phyloP scores from a whole-genome alignment of 2,113 vertebrate genomes.

The Halcyon malimbica region DNA sequence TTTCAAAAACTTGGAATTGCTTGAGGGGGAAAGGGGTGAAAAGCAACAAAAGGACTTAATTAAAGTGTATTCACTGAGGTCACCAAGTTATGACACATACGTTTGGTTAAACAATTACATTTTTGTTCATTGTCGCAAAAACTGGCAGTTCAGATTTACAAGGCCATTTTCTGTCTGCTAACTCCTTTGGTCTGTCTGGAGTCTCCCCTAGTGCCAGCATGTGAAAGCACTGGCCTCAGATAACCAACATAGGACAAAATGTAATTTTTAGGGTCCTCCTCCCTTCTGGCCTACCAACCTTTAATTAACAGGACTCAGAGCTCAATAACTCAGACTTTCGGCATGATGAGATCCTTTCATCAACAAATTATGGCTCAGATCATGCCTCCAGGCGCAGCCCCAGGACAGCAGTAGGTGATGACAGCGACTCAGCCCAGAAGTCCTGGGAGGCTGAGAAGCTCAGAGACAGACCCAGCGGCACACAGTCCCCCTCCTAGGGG shows the following conservation, averaged over 20 bases:
- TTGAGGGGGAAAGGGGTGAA: background rate
- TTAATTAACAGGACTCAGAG: conserved; percentile 36
- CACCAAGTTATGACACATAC: conserved; percentile 54
- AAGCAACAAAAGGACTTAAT: conserved; percentile 67
- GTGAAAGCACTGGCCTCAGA: background rate
- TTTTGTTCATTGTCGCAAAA: conserved; percentile 59
- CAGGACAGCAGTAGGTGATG: background rate
- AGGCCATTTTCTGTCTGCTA: background rate
- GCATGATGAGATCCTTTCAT: conserved; percentile 18
- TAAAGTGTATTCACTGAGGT: conserved; percentile 42
- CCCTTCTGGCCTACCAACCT: background rate
- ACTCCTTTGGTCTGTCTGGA: background rate
- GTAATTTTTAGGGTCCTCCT: conserved; percentile 12
- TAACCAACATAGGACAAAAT: background rate
- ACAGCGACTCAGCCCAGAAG: background rate
- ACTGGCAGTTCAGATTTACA: conserved; percentile 26
- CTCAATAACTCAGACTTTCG: background rate
- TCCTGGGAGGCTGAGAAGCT: background rate
- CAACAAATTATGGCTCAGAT: background rate
- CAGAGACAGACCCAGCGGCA: background rate
- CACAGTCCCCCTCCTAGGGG: background rate
- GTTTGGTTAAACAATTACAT: conserved; percentile 60
- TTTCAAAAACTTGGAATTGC: conserved; percentile 49
- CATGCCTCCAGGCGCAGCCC: background rate
- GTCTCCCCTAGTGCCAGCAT: background rate